Evolutionary conservation across 2,113 vertebrate genomes (phyloP).

Genomic region (Mirza zaza): DNA sequence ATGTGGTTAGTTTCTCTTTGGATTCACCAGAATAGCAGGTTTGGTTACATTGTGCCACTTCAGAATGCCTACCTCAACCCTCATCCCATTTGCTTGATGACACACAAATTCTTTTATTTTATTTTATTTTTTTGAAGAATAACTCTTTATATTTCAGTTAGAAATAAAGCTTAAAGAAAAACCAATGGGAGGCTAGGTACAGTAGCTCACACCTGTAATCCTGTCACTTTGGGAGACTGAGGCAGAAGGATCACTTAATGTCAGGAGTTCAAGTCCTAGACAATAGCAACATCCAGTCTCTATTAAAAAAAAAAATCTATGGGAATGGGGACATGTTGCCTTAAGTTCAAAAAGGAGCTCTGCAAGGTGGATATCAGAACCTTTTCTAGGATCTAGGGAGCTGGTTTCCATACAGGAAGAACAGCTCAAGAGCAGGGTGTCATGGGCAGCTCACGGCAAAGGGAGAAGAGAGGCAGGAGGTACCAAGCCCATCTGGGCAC

Average conservation of each 20-base stretch:
- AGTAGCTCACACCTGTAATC: no score
- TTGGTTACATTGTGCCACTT: neutral
- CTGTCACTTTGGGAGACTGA: no score
- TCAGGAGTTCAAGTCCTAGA: no score
- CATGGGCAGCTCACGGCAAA: neutral
- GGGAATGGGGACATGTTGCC: neutral
- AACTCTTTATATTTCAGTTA: neutral
- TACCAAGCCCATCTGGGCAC: no score
- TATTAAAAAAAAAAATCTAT: no score
- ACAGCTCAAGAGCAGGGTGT: neutral
- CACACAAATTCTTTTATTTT: neutral
- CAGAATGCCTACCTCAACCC: neutral
- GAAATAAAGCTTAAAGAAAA: conserved; percentile 32
- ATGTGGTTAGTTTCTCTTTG: neutral
- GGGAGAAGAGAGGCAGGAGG: neutral
- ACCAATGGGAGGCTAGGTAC: neutral
- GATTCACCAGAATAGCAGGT: neutral
- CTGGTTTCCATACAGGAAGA: neutral
- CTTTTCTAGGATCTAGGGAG: neutral
- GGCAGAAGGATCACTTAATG: no score
- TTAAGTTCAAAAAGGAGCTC: neutral
- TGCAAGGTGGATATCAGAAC: neutral
- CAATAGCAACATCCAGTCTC: no score
- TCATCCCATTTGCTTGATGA: neutral
- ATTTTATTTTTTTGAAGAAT: neutral